Conservation (phyloP, 1,140 invertebrate species). For the Pseudomyrmex pallidus region DNA sequence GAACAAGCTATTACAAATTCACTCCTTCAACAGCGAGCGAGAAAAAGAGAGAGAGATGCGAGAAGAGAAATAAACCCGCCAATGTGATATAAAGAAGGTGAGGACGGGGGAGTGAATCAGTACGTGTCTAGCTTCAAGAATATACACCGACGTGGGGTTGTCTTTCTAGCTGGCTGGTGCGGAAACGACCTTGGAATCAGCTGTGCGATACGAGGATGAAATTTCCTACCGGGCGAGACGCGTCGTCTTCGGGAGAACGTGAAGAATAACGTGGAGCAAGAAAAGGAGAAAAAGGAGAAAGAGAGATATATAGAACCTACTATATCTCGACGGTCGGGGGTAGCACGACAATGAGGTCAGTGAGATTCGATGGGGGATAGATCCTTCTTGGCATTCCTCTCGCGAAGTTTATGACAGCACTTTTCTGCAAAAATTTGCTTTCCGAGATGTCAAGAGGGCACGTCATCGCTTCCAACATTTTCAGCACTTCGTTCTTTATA, state of each 20-base stretch:
- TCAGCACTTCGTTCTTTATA: neutral
- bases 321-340: constrained; percentile 36
- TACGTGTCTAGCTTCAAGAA: constrained; percentile 56
- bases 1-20: neutral
- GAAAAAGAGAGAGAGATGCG: neutral
- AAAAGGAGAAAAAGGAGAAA: neutral
- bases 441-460: constrained; percentile 15
- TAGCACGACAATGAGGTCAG: constrained; percentile 57
- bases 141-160: constrained; percentile 44
- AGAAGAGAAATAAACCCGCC: constrained; percentile 38
- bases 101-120: neutral
- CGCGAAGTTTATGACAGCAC: constrained; percentile 39
- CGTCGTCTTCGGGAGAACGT: constrained; percentile 27
- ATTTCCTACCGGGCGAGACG: constrained; percentile 46
- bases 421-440: constrained; percentile 42
- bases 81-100: neutral
- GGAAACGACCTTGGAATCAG: constrained; percentile 56
- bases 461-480: neutral
- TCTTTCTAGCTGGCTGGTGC: constrained; percentile 25
- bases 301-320: neutral
- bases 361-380: constrained; percentile 36
- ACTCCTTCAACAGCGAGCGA: neutral
- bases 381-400: constrained; percentile 30
- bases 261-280: constrained; percentile 41
- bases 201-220: constrained; percentile 59